Evolutionary conservation across 1,140 invertebrate species (phyloP).

Genomic region (Cotesia chilonis): DNA sequence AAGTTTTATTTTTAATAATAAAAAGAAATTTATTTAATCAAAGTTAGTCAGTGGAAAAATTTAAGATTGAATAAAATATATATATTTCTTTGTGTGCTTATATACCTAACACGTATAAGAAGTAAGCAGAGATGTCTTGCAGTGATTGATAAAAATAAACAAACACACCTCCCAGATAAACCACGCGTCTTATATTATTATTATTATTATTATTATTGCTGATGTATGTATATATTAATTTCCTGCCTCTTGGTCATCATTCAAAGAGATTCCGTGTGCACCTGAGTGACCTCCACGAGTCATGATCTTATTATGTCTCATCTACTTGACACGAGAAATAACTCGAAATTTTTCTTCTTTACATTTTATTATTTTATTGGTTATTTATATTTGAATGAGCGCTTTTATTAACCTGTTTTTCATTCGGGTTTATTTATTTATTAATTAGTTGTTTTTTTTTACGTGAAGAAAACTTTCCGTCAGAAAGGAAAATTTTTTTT

Average conservation of each 20-base stretch:
- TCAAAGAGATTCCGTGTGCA: background rate
- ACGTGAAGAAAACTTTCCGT: too few species aligned
- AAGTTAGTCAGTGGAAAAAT: background rate
- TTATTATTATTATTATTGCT: background rate
- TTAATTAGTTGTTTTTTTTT: too few species aligned
- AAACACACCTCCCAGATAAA: constrained; percentile 20
- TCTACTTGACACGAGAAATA: constrained; percentile 23
- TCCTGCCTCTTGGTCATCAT: background rate
- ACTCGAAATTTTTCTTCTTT: constrained; percentile 18
- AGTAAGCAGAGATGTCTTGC: background rate
- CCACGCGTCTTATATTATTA: background rate
- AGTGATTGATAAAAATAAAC: constrained; percentile 18
- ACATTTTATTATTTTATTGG: constrained; percentile 6
- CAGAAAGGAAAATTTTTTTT: too few species aligned
- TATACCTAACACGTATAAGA: too few species aligned
- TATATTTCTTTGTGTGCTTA: too few species aligned
- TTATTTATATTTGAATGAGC: background rate
- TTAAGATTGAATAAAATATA: too few species aligned
- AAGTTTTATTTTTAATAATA: background rate
- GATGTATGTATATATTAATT: background rate
- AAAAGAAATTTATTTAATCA: background rate
- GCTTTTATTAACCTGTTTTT: too few species aligned
- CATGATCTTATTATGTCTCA: constrained; percentile 2
- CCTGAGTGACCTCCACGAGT: constrained; percentile 13
- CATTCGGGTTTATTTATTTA: too few species aligned